A percentile compares a stretch with the other conserved stretches of the same genome.
phyloP scores from a whole-genome alignment of 2,797 vertebrate genomes.

The Fistularia commersonii region DNA sequence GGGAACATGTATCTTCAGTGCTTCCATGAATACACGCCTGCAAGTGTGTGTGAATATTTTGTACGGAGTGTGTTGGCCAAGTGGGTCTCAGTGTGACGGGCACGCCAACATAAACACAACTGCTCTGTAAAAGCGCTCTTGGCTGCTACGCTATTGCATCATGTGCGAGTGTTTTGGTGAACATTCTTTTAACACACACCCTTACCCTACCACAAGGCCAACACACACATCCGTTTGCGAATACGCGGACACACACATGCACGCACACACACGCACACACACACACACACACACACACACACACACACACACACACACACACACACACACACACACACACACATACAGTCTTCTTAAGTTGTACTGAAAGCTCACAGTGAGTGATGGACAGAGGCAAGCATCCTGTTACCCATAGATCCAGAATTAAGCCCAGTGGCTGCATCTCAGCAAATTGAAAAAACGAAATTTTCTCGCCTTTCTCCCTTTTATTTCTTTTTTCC shows the following conservation, averaged over 20 bases:
- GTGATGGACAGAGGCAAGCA: constrained; percentile 42
- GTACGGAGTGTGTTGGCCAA: constrained; percentile 22
- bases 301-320: too few relatives aligned
- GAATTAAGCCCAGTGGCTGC: constrained; percentile 23
- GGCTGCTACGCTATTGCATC: constrained; percentile 23
- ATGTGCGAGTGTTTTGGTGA: constrained; percentile 24
- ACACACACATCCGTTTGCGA: background rate
- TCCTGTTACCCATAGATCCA: constrained; percentile 44
- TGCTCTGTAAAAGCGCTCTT: constrained; percentile 11
- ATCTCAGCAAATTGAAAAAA: constrained; percentile 23
- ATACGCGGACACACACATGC: constrained; percentile 4
- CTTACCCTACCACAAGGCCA: constrained; percentile 6
- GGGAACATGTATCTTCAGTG: constrained; percentile 14
- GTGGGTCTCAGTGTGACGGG: constrained; percentile 33
- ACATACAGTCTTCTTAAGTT: constrained; percentile 26
- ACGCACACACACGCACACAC: too few relatives aligned
- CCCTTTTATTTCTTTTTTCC: background rate
- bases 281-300: constrained; percentile 10
- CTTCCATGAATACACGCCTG: constrained; percentile 17
- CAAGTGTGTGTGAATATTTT: constrained; percentile 19
- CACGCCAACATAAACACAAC: constrained; percentile 51
- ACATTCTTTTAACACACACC: constrained; percentile 15
- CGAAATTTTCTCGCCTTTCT: background rate
- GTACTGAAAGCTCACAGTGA: constrained; percentile 54
- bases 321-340: too few relatives aligned